Percentiles rank a stretch among this genome's conserved stretches.
Conservation (phyloP, 2,113 vertebrate genomes). For the Gopherus evgoodei region DNA sequence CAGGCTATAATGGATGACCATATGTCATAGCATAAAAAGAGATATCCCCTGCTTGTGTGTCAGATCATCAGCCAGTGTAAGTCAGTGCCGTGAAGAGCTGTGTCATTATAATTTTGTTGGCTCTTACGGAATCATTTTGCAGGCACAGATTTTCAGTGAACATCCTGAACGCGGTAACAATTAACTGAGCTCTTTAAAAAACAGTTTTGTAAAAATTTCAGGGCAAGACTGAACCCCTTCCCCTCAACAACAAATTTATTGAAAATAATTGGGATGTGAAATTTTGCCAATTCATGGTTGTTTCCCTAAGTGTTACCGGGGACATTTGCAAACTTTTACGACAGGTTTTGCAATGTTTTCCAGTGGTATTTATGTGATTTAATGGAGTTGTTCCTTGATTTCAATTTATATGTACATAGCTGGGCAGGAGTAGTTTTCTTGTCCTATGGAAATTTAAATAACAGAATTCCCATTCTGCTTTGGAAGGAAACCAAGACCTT, state of each 20-base stretch:
- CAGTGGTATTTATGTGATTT: neutral
- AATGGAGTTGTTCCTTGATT: neutral
- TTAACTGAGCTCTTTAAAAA: neutral
- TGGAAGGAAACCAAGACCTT: too few species aligned
- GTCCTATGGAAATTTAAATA: too few species aligned
- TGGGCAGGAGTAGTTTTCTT: too few species aligned
- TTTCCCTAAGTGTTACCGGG: neutral
- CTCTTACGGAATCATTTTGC: slow-evolving; percentile 9
- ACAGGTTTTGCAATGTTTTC: neutral
- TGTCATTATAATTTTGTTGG: neutral
- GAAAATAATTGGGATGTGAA: neutral
- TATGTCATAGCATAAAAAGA: slow-evolving; percentile 51
- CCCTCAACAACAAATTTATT: neutral
- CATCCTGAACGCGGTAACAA: neutral
- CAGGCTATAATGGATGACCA: slow-evolving; percentile 48
- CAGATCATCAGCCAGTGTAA: slow-evolving; percentile 46
- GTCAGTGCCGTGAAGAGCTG: slow-evolving; percentile 29
- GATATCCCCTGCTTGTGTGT: slow-evolving; percentile 31
- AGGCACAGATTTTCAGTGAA: slow-evolving; percentile 1
- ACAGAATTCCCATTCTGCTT: too few species aligned
- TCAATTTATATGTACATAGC: neutral
- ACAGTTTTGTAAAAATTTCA: neutral
- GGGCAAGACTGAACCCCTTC: neutral
- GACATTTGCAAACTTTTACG: neutral
- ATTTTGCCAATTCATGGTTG: neutral